Evolutionary conservation across 64 coral and sea anemone genomes (phyloP).

Genomic region (Acropora tenuis): DNA sequence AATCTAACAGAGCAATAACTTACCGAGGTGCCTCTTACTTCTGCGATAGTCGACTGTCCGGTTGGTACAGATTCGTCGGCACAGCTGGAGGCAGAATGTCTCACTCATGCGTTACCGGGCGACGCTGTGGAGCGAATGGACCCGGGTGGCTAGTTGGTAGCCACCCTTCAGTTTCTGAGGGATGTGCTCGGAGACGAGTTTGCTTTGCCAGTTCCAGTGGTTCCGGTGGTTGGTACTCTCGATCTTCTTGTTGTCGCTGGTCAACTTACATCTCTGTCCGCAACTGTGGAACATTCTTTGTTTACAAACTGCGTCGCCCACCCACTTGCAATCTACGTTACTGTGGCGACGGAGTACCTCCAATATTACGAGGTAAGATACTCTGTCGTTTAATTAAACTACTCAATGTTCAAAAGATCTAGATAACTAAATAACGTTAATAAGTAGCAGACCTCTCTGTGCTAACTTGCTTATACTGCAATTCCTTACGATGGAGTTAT

Average conservation of each 20-base stretch:
- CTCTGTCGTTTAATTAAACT: no score
- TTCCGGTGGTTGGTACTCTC: no score
- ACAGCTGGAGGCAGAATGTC: constrained; percentile 33
- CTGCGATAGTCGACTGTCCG: background rate
- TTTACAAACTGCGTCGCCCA: constrained; percentile 3
- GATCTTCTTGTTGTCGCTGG: constrained; percentile 31
- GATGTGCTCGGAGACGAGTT: background rate
- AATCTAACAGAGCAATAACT: background rate
- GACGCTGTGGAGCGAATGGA: constrained; percentile 33
- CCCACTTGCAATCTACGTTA: background rate
- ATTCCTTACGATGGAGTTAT: no score
- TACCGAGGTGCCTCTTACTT: background rate
- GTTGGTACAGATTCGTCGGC: constrained; percentile 1
- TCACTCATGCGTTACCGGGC: background rate
- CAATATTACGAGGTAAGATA: background rate
- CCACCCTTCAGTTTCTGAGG: constrained; percentile 2
- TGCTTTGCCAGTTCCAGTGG: constrained; percentile 34
- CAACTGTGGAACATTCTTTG: constrained; percentile 25
- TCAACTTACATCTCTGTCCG: constrained; percentile 18
- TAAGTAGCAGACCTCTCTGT: no score
- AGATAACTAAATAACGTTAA: no score
- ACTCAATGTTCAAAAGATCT: no score
- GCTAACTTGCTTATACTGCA: no score
- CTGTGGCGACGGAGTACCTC: background rate
- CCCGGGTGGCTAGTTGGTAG: constrained; percentile 36